Percentiles rank a stretch among this genome's conserved stretches.
phyloP scores from a whole-genome alignment of 2,797 vertebrate species.

The Phrynocephalus vlangalii region DNA sequence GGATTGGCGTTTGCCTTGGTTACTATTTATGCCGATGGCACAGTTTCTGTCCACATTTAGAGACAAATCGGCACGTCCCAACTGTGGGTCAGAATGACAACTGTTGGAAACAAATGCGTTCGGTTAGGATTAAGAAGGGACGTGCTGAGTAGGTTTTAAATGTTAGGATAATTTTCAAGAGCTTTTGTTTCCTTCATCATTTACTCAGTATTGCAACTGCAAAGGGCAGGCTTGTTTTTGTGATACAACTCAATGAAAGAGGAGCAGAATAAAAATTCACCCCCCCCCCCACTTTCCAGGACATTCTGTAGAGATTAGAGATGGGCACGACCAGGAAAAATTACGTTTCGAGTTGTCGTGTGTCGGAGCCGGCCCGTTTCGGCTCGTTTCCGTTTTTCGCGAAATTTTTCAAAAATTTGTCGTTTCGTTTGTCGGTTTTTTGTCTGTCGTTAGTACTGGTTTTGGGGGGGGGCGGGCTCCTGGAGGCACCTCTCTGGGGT shows the following conservation, averaged over 20 bases:
- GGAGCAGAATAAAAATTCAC: not conserved
- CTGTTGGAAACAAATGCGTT: not conserved
- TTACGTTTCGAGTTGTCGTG: too few relatives aligned
- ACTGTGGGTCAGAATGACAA: not conserved
- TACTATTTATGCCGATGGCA: too few relatives aligned
- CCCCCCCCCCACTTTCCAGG: conserved; percentile 25
- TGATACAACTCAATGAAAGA: not conserved
- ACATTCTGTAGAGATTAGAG: not conserved
- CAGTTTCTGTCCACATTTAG: not conserved
- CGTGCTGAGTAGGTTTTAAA: not conserved
- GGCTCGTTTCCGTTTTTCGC: too few relatives aligned
- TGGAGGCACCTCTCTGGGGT: too few relatives aligned
- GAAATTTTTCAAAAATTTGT: too few relatives aligned
- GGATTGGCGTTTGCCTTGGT: too few relatives aligned
- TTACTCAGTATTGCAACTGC: not conserved
- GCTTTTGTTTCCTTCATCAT: not conserved
- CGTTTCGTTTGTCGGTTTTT: too few relatives aligned
- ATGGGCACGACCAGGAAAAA: too few relatives aligned
- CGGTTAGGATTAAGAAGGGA: not conserved
- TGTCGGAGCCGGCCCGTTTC: too few relatives aligned
- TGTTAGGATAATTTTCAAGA: not conserved
- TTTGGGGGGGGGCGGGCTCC: too few relatives aligned
- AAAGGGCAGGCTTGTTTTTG: not conserved
- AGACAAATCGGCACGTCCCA: not conserved
- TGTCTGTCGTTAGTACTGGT: too few relatives aligned